Evolutionary conservation across 2,113 vertebrate species (phyloP).

Genomic region (Boulengeromyrus knoepffleri): DNA sequence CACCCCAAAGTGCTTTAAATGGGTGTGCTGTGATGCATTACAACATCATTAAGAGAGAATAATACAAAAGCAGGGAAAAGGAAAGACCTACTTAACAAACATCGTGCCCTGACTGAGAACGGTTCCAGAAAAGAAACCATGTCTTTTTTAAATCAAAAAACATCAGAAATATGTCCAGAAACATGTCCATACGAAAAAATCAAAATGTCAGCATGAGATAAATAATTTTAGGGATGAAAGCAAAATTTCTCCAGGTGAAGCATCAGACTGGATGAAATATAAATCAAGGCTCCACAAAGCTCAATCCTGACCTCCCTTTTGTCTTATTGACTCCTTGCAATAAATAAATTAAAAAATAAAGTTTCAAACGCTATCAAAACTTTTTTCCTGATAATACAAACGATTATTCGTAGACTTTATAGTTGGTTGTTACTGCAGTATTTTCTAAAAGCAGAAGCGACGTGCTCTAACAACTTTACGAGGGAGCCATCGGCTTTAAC

Average conservation of each 20-base stretch:
- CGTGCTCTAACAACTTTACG: not conserved
- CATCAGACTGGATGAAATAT: not conserved
- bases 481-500: not conserved
- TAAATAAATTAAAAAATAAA: not conserved
- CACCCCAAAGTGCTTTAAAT: too few relatives aligned
- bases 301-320: not conserved
- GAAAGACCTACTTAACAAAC: not conserved
- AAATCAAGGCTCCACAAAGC: not conserved
- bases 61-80: too few relatives aligned
- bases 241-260: not conserved
- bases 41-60: too few relatives aligned
- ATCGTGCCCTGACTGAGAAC: not conserved
- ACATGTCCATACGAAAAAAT: not conserved
- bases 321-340: not conserved
- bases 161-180: not conserved
- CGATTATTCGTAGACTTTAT: not conserved
- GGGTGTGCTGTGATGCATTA: too few relatives aligned
- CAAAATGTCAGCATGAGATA: not conserved
- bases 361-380: not conserved
- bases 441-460: not conserved
- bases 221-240: not conserved
- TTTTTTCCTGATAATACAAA: not conserved
- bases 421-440: not conserved
- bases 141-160: not conserved
- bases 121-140: not conserved